Evolutionary conservation across 2,888 invertebrate genomes (phyloP).

Genomic region (Pristionchus maxplancki): DNA sequence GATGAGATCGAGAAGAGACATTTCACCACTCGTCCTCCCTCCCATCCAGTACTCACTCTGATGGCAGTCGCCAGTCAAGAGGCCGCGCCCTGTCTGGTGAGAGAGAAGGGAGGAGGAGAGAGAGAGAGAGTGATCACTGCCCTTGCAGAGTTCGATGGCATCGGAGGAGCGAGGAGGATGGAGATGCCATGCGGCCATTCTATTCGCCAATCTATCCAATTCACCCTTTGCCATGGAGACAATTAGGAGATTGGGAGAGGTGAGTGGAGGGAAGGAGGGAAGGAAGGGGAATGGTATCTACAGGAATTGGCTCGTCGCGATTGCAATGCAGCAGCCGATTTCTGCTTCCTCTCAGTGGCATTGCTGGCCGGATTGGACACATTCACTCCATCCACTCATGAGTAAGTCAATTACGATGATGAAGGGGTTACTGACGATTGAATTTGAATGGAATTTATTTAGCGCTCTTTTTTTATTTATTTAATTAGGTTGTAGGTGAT

Average conservation of each 20-base stretch:
- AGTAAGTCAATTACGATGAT: conserved; percentile 41
- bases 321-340: conserved; percentile 91
- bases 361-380: conserved; percentile 64
- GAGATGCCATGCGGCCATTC: conserved; percentile 96
- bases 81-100: conserved; percentile 69
- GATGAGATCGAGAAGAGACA: conserved; percentile 68
- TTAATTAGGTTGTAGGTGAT: neutral
- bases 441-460: neutral
- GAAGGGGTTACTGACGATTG: neutral
- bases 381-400: conserved; percentile 58
- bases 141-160: conserved; percentile 49
- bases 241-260: conserved; percentile 66
- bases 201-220: conserved; percentile 86
- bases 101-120: neutral
- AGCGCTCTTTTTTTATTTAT: neutral
- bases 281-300: neutral
- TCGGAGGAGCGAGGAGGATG: conserved; percentile 85
- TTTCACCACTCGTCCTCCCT: conserved; percentile 66
- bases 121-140: neutral
- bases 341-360: conserved; percentile 92
- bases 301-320: conserved; percentile 82
- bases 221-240: conserved; percentile 31
- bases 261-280: conserved; percentile 81
- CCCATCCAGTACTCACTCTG: conserved; percentile 72
- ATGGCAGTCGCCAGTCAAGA: conserved; percentile 70